These are phyloP conservation scores for Enteromius anoplus DNA, from an alignment of 2,797 vertebrate species.

Conservation along the genomic window DNA sequence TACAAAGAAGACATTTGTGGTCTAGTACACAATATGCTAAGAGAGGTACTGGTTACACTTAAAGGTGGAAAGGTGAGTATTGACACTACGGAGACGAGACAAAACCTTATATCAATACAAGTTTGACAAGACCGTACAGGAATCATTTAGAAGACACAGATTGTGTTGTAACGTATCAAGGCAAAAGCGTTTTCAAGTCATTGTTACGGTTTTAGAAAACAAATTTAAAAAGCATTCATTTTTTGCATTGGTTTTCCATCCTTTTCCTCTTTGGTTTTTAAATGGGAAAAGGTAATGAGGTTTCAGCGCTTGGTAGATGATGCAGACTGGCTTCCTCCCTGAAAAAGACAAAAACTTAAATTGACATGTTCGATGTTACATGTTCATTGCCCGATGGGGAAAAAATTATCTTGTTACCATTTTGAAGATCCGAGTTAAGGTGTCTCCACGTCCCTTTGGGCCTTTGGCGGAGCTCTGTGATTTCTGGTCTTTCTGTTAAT, in stretches of 20 bases:
- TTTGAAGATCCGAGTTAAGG: slow-evolving; percentile 97
- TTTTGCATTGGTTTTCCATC: slow-evolving; percentile 62
- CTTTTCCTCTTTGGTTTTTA: slow-evolving; percentile 65
- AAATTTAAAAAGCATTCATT: slow-evolving; percentile 52
- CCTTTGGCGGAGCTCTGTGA: slow-evolving; percentile 86
- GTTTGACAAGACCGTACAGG: not conserved
- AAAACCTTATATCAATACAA: not conserved
- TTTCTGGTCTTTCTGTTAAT: slow-evolving; percentile 88
- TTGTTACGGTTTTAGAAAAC: slow-evolving; percentile 73
- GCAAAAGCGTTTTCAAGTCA: slow-evolving; percentile 60
- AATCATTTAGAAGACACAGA: slow-evolving; percentile 65
- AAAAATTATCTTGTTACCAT: slow-evolving; percentile 81
- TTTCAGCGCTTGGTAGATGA: slow-evolving; percentile 93
- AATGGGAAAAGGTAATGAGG: slow-evolving; percentile 56
- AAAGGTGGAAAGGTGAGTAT: not conserved
- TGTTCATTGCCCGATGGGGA: not conserved
- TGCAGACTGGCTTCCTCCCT: slow-evolving; percentile 89
- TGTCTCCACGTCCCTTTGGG: slow-evolving; percentile 87
- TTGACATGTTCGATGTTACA: not conserved
- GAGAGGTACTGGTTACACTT: not conserved
- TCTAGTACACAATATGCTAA: slow-evolving; percentile 3
- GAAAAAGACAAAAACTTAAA: slow-evolving; percentile 52
- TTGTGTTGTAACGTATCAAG: slow-evolving; percentile 77
- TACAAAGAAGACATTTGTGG: not conserved
- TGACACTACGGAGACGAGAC: slow-evolving; percentile 15